These are phyloP conservation scores for Lutraria rhynchaena DNA, from an alignment of 1,140 invertebrate genomes.

Conservation along the genomic window DNA sequence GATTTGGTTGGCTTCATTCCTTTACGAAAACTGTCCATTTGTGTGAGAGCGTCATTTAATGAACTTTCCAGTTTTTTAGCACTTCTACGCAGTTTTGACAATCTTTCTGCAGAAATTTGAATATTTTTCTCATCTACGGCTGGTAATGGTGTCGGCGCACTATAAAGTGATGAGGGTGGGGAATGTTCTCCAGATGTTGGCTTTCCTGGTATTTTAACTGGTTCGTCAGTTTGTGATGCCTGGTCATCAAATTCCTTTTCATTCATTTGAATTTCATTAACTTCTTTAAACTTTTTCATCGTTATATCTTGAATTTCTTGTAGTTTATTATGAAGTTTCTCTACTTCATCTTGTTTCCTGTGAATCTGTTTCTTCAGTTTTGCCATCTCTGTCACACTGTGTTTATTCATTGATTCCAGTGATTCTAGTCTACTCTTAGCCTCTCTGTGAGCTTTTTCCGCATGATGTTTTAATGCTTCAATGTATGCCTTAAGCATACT, in stretches of 20 bases:
- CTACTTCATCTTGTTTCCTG: constrained; percentile 47
- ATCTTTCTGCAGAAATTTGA: constrained; percentile 73
- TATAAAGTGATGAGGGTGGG: constrained; percentile 38
- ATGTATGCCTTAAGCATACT: constrained; percentile 47
- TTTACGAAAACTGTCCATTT: constrained; percentile 72
- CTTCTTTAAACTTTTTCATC: constrained; percentile 57
- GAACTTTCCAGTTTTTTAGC: constrained; percentile 76
- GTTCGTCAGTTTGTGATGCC: constrained; percentile 32
- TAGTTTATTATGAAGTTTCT: constrained; percentile 50
- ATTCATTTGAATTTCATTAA: constrained; percentile 29
- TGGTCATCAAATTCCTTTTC: constrained; percentile 34
- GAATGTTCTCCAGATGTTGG: neutral
- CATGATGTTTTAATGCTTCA: constrained; percentile 48
- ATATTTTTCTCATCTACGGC: constrained; percentile 60
- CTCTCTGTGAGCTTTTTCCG: constrained; percentile 35
- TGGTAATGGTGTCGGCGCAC: constrained; percentile 41
- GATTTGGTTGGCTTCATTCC: constrained; percentile 49
- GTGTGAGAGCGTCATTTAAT: constrained; percentile 72
- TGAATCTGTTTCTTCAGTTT: constrained; percentile 54
- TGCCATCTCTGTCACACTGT: constrained; percentile 34
- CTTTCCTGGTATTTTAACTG: neutral
- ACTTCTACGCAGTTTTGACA: constrained; percentile 69
- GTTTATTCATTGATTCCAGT: constrained; percentile 52
- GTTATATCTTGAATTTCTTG: constrained; percentile 59
- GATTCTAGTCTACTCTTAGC: constrained; percentile 37